phyloP scores from a whole-genome alignment of 2,888 invertebrate species.

The Cataglyphis albicans region DNA sequence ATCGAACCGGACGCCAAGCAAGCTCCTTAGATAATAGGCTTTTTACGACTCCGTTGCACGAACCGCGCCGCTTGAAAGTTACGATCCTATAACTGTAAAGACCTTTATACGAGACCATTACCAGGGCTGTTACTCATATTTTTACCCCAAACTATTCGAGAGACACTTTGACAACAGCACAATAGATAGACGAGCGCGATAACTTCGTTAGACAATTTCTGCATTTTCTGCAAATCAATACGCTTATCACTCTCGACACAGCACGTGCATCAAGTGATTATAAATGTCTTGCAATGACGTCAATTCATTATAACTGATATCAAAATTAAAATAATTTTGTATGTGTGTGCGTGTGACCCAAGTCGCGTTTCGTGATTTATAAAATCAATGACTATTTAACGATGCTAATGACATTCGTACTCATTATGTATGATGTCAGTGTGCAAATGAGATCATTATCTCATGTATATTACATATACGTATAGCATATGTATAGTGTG shows the following conservation, averaged over 20 bases:
- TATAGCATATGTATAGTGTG: neutral
- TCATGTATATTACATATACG: neutral
- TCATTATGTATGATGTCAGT: neutral
- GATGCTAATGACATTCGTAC: constrained; percentile 19
- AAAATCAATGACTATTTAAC: constrained; percentile 21
- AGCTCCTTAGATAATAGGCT: constrained; percentile 75
- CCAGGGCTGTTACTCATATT: constrained; percentile 72
- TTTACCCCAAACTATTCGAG: constrained; percentile 63
- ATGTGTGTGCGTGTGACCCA: neutral
- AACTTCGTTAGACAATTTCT: constrained; percentile 11
- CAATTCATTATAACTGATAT: neutral
- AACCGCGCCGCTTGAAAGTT: constrained; percentile 75
- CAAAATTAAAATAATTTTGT: constrained; percentile 13
- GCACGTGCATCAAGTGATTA: neutral
- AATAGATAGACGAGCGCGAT: constrained; percentile 37
- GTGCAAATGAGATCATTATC: neutral
- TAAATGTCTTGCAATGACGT: constrained; percentile 16
- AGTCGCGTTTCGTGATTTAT: neutral
- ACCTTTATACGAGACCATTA: constrained; percentile 78
- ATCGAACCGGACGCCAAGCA: constrained; percentile 66
- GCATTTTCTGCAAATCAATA: constrained; percentile 21
- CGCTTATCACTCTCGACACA: neutral
- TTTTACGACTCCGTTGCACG: constrained; percentile 72
- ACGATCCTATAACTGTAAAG: constrained; percentile 77
- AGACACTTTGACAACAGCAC: constrained; percentile 63